Conservation (phyloP, 2,113 vertebrate species). For the Clinocottus analis region DNA sequence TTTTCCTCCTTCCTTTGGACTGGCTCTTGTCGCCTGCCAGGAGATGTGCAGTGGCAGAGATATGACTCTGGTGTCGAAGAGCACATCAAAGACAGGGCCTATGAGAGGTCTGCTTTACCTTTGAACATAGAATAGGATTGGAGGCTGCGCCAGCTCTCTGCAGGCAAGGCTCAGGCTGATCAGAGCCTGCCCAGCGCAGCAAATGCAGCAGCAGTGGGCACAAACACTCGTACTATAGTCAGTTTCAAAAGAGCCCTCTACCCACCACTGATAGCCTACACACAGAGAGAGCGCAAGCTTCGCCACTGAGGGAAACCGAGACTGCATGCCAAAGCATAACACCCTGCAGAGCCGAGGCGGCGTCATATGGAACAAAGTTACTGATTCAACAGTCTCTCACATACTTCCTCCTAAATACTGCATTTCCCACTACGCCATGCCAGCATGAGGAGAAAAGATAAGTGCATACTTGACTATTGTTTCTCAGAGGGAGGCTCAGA, state of each 20-base stretch:
- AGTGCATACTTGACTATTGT: conserved; percentile 48
- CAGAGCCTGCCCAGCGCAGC: conserved; percentile 80
- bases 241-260: conserved; percentile 75
- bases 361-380: conserved; percentile 72
- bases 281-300: conserved; percentile 55
- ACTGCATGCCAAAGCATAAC: conserved; percentile 57
- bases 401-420: conserved; percentile 68
- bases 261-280: conserved; percentile 76
- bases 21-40: conserved; percentile 83
- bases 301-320: conserved; percentile 54
- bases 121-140: conserved; percentile 89
- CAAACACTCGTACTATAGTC: conserved; percentile 71
- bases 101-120: conserved; percentile 86
- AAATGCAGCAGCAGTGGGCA: conserved; percentile 82
- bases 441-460: conserved; percentile 54
- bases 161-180: conserved; percentile 84
- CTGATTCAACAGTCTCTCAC: conserved; percentile 67
- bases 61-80: conserved; percentile 89
- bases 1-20: conserved; percentile 68
- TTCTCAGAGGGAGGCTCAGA: conserved; percentile 45
- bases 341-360: conserved; percentile 66
- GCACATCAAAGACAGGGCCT: conserved; percentile 88
- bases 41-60: conserved; percentile 85
- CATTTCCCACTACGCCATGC: conserved; percentile 52
- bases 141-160: conserved; percentile 87